These are phyloP conservation scores for Bombus polaris DNA, from an alignment of 1,140 invertebrate species.

Conservation along the genomic window DNA sequence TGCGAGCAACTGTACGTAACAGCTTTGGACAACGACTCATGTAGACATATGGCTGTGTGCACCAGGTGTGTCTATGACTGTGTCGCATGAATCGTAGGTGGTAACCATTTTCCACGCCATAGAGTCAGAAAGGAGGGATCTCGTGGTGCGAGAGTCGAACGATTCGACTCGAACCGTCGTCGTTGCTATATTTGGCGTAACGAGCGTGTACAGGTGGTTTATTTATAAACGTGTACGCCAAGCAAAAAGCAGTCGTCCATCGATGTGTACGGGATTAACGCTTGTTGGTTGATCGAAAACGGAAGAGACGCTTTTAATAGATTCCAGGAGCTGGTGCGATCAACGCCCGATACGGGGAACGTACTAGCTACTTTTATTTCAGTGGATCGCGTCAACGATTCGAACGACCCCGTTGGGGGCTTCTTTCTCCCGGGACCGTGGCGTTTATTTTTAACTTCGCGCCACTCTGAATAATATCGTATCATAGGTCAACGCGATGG, in stretches of 20 bases:
- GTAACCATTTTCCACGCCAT: not conserved
- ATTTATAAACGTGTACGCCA: slow-evolving; percentile 10
- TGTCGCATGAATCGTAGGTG: too few relatives aligned
- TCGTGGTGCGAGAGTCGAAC: not conserved
- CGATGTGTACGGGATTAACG: not conserved
- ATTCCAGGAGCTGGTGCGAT: not conserved
- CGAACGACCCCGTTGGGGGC: slow-evolving; percentile 12
- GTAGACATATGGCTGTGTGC: too few relatives aligned
- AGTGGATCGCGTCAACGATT: slow-evolving; percentile 18
- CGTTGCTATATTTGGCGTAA: not conserved
- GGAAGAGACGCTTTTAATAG: slow-evolving; percentile 21
- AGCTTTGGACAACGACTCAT: too few relatives aligned
- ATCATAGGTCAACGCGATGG: not conserved
- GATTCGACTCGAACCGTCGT: not conserved
- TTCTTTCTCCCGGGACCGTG: not conserved
- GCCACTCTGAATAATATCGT: too few relatives aligned
- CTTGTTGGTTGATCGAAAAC: not conserved
- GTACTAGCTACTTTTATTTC: slow-evolving; percentile 1
- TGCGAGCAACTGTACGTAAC: too few relatives aligned
- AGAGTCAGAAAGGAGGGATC: too few relatives aligned
- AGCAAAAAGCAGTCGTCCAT: not conserved
- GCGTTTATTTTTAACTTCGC: not conserved
- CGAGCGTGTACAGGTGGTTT: slow-evolving; percentile 10
- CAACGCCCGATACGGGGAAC: not conserved
- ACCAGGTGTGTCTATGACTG: too few relatives aligned